A percentile compares a stretch with the other conserved stretches of the same genome.
These are phyloP conservation scores for Drosophila neotestacea DNA, from an alignment of 2,888 invertebrate genomes.

Conservation along the genomic window DNA sequence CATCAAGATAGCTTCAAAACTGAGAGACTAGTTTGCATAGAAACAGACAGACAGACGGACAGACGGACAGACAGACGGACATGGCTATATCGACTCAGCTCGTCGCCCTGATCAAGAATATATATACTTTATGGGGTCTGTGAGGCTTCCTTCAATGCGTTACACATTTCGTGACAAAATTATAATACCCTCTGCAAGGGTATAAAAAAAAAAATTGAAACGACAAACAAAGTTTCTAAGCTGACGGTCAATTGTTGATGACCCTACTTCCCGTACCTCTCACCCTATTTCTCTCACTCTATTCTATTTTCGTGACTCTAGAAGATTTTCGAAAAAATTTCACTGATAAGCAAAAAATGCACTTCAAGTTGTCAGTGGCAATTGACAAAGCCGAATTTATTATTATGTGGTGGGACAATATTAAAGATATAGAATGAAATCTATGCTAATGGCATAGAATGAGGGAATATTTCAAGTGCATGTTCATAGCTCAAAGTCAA, in stretches of 20 bases:
- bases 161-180: too few species aligned
- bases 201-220: conserved; percentile 7
- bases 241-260: conserved; percentile 37
- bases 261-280: conserved; percentile 4
- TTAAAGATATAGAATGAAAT: conserved; percentile 13
- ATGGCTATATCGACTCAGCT: too few species aligned
- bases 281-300: not conserved
- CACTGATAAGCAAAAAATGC: conserved; percentile 44
- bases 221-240: conserved; percentile 32
- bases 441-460: conserved; percentile 35
- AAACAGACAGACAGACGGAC: too few species aligned
- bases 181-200: too few species aligned
- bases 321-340: conserved; percentile 1
- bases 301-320: not conserved
- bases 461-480: conserved; percentile 5
- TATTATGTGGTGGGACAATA: conserved; percentile 19
- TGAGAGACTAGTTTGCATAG: too few species aligned
- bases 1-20: too few species aligned
- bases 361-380: conserved; percentile 38
- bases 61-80: too few species aligned
- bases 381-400: conserved; percentile 34
- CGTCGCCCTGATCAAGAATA: too few species aligned
- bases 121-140: too few species aligned
- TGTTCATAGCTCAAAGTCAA: not conserved
- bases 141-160: too few species aligned